phyloP scores from a whole-genome alignment of 2,113 vertebrate species.

The Pteruthius melanotis region DNA sequence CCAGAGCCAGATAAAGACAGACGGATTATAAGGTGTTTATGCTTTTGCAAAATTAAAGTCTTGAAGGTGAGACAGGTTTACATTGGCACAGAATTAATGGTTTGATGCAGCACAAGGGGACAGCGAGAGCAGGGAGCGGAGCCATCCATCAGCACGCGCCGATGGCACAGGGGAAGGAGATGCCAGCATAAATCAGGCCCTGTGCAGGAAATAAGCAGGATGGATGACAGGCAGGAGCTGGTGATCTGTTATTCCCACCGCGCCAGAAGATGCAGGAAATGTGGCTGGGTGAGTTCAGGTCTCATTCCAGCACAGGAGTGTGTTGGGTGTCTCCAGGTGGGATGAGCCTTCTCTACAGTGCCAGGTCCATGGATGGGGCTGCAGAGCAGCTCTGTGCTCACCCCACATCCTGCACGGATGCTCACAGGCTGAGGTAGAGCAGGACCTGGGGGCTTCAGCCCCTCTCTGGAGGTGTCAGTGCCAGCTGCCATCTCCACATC shows the following conservation, averaged over 20 bases:
- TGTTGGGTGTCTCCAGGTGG: background rate
- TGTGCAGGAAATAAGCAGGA: constrained; percentile 39
- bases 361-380: background rate
- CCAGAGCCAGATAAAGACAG: background rate
- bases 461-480: background rate
- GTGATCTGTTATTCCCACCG: constrained; percentile 25
- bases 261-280: background rate
- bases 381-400: background rate
- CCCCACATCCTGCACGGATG: accelerated
- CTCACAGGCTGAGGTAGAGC: background rate
- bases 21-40: constrained; percentile 59
- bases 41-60: constrained; percentile 58
- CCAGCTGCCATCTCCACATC: background rate
- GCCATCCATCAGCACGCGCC: constrained; percentile 45
- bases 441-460: background rate
- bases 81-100: constrained; percentile 59
- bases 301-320: background rate
- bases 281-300: background rate
- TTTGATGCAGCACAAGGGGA: constrained; percentile 43
- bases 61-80: constrained; percentile 61
- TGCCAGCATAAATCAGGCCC: constrained; percentile 34
- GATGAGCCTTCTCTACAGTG: background rate
- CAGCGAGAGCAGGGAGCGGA: constrained; percentile 25
- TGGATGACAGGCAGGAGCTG: constrained; percentile 39
- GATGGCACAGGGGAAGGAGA: constrained; percentile 39